phyloP scores from a whole-genome alignment of 2,113 vertebrate species.

The Protomyctophum bolini region DNA sequence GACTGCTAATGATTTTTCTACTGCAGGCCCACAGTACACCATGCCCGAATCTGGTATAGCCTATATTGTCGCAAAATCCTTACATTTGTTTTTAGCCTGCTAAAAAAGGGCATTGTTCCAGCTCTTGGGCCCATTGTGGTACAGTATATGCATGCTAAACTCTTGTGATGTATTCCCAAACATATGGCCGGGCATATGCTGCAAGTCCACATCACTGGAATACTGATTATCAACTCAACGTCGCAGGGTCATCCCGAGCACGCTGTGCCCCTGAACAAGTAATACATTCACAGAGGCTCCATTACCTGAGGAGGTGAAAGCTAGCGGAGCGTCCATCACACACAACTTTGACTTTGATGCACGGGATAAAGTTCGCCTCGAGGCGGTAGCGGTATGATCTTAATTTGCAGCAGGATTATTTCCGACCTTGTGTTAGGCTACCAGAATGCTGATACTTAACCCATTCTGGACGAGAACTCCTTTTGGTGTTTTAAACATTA shows the following conservation, averaged over 20 bases:
- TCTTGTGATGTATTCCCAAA: conserved; percentile 45
- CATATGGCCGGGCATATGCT: conserved; percentile 68
- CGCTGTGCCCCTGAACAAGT: conserved; percentile 15
- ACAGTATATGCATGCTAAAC: conserved; percentile 35
- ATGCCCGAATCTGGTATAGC: neutral
- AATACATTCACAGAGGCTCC: conserved; percentile 13
- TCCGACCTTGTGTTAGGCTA: conserved; percentile 15
- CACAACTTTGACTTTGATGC: conserved; percentile 17
- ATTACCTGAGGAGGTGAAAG: conserved; percentile 2
- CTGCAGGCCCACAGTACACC: neutral
- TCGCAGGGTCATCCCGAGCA: conserved; percentile 42
- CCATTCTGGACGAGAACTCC: no score
- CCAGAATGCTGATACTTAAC: conserved; percentile 17
- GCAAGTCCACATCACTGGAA: conserved; percentile 49
- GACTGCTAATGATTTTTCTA: neutral
- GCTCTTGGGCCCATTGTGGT: conserved; percentile 35
- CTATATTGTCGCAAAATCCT: conserved; percentile 8
- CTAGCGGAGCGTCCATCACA: neutral
- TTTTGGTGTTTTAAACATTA: no score
- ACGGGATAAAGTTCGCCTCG: conserved; percentile 13
- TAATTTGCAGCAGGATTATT: conserved; percentile 41
- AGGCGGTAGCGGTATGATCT: conserved; percentile 6
- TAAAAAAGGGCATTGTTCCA: conserved; percentile 15
- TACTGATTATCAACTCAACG: conserved; percentile 60
- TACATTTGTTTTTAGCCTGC: conserved; percentile 8